These are phyloP conservation scores for Hemibagrus guttatus DNA, from an alignment of 2,797 vertebrate genomes.

Conservation along the genomic window DNA sequence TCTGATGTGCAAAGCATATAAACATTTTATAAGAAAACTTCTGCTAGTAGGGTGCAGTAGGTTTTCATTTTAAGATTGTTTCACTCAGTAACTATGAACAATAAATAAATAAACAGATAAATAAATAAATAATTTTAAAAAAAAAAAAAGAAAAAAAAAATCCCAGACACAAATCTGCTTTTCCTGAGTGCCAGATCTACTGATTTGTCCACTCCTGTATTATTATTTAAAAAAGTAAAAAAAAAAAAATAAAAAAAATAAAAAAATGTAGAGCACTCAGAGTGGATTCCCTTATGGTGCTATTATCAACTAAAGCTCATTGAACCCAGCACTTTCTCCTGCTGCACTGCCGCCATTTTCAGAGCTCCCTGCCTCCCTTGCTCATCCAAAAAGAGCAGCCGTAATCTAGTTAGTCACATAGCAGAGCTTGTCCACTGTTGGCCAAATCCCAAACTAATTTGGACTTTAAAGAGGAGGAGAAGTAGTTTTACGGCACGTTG, in stretches of 20 bases:
- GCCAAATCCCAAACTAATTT: constrained; percentile 71
- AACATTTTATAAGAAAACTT: neutral
- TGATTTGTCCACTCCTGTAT: neutral
- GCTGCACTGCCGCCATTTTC: constrained; percentile 24
- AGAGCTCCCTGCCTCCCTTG: constrained; percentile 54
- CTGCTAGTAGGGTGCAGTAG: neutral
- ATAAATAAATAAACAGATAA: too few species aligned
- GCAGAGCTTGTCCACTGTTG: constrained; percentile 65
- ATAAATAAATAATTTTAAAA: too few species aligned
- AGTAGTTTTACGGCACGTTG: constrained; percentile 56
- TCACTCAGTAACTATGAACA: neutral
- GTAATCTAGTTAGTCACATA: constrained; percentile 75
- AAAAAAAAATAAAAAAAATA: too few species aligned
- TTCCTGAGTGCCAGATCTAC: neutral
- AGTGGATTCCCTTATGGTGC: constrained; percentile 15
- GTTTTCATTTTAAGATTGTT: neutral
- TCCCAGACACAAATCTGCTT: neutral
- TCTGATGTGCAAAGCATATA: neutral
- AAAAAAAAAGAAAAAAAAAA: too few species aligned
- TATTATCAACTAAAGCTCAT: constrained; percentile 35
- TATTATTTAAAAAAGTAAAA: neutral
- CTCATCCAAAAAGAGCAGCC: constrained; percentile 59
- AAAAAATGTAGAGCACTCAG: neutral
- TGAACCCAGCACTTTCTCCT: constrained; percentile 23
- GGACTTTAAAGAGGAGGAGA: constrained; percentile 57